Base-by-base conservation (phyloP, 2,797 vertebrate genomes). In the Halcyon chelicuti region DNA sequence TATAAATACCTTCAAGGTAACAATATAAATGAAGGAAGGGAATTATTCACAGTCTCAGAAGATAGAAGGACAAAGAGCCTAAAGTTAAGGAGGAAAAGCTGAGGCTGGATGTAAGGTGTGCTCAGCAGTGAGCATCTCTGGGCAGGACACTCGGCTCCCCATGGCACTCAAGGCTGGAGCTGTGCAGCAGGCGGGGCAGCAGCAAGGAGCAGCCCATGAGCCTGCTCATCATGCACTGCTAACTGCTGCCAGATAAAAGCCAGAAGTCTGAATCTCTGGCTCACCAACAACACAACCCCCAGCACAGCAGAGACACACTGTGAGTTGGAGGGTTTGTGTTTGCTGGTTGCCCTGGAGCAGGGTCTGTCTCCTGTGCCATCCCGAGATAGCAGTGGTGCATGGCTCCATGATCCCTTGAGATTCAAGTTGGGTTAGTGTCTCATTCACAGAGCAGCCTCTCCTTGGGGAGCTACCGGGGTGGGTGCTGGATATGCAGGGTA, bases 1-100 rank as follows among this genome's bases (percentile, higher is more conserved):
- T 97, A 95, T 96, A 96, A 97, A 97, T 94, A 96, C 87, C 88
- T 95, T 95, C 94, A 93, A 96, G 93, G 94, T 97, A 96, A 96
- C 80, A 88, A 78, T 89, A 88, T 89, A 96, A 96, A 95, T 95
- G 87, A 97, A 96, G 77, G 90, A 88, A 97, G 93, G 92, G 95
- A 97, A 96, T 96, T 96, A 86, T 95, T 96, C 62, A 73, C 55
- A 81, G 77, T 88, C 93, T 96, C 91, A 90, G 86, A 94, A 91
- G 77, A 88, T 88, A 86, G 62, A 44, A 93, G 90, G 80, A 95
- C 94, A 93, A 78, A 52, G 55, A 96, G 40, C 68, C 75, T 93
- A 62, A 79, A 93, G 72, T 86, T 83, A 71, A 96, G 65, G 71
- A 67, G 39, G 73, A 94, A 71, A 92, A 73, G 81, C 31, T 76